Conservation (phyloP, 2,888 invertebrate species). For the Penaeus monodon region DNA sequence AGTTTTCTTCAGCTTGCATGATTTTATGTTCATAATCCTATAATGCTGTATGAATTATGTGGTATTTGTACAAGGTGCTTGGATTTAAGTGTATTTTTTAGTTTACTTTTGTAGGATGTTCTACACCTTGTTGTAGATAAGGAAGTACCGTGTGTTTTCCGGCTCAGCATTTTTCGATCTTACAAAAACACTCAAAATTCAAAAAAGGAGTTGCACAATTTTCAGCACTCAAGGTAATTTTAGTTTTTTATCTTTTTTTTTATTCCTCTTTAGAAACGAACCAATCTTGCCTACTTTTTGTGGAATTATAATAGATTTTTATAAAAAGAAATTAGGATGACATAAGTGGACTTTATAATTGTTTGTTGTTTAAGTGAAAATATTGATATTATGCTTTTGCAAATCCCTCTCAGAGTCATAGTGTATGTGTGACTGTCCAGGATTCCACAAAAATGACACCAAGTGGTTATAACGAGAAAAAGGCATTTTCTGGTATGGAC, state of each 20-base stretch:
- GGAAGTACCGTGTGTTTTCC: slow-evolving; percentile 40
- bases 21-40: background rate
- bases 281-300: background rate
- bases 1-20: background rate
- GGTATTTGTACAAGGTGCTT: background rate
- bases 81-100: background rate
- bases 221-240: slow-evolving; percentile 22
- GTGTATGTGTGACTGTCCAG: slow-evolving; percentile 69
- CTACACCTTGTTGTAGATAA: slow-evolving; percentile 39
- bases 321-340: background rate
- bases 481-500: slow-evolving; percentile 84
- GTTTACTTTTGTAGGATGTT: slow-evolving; percentile 38
- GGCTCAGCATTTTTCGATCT: slow-evolving; percentile 46
- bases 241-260: background rate
- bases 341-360: background rate
- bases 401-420: slow-evolving; percentile 26
- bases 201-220: slow-evolving; percentile 49
- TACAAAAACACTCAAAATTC: slow-evolving; percentile 23
- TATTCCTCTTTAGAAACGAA: background rate
- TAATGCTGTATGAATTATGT: background rate
- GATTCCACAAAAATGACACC: slow-evolving; percentile 79
- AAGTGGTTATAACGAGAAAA: slow-evolving; percentile 80
- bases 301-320: background rate
- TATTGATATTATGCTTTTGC: background rate
- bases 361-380: background rate